Base-by-base conservation (phyloP, 1,140 invertebrate genomes). In the Thaumetopoea pityocampa region DNA sequence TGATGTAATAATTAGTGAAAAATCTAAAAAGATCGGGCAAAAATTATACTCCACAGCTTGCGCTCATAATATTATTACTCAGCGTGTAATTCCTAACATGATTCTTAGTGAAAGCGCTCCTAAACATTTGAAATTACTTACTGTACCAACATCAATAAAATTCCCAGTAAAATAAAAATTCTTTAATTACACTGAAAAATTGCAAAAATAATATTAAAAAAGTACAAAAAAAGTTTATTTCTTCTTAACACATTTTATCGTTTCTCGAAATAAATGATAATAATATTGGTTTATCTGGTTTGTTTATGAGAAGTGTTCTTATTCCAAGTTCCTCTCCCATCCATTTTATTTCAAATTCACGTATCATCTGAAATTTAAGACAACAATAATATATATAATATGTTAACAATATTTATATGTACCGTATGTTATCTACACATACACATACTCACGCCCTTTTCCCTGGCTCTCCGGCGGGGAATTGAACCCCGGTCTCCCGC, bases 251-350 rank as follows among this genome's bases (percentile, higher is more conserved):
- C 6, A 17, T 2, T 11, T 12, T 38, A 27, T 24, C 4, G 11
- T 19, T 34, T 56, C 82, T 78, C 30, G 58, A 20, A 47, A 67
- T 70, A 59, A 92, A 90, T 12, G 55, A 74, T 20, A 95, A 72
- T 26, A 85, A 76, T 7, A 96, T 85, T 5, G 92, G 90, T 50
- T 86, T 77, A 79, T 94, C 89, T 1, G 94, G 94, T 65, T 92
- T 91, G 56, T 95, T 96, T 33, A 96, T 95, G 7, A 94, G 77
- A 10, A 89, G 67, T 0, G 93, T 92, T 42, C 86, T 78, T 5
- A 90, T 86, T 42, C 90, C 92, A 33, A 95, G 64, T 1, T 86
- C 57, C 11, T 59, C 69, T 0, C 90, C 90, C 36, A 80, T 82
- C 93, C 94, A 96, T 38, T 80, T 68, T 7, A 95, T 85, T 51